phyloP scores from a whole-genome alignment of 2,113 vertebrate genomes.

The Scytalopus superciliaris region DNA sequence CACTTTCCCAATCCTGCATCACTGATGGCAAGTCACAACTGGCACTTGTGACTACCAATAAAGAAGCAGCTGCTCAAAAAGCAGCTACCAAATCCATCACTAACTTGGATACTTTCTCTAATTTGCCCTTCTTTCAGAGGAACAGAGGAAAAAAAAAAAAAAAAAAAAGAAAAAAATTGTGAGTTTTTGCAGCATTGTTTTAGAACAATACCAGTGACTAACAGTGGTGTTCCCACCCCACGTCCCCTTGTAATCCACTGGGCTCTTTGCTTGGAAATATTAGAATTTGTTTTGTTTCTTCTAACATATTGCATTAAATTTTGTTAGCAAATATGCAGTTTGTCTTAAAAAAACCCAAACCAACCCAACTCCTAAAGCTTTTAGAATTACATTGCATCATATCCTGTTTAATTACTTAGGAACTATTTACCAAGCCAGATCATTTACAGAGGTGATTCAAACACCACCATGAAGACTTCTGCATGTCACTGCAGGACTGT shows the following conservation, averaged over 20 bases:
- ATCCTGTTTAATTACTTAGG: neutral
- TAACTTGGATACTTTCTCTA: neutral
- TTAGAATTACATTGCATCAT: neutral
- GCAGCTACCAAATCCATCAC: neutral
- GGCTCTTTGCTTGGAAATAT: neutral
- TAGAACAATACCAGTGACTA: slow-evolving; percentile 12
- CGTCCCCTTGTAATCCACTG: neutral
- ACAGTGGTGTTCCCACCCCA: neutral
- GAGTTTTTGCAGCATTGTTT: neutral
- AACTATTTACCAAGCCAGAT: neutral
- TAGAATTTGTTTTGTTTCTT: neutral
- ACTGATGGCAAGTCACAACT: neutral
- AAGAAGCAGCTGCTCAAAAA: neutral
- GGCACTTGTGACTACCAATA: neutral
- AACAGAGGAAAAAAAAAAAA: neutral
- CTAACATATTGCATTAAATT: neutral
- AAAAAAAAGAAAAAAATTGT: too few relatives aligned
- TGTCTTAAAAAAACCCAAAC: neutral
- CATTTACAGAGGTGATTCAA: neutral
- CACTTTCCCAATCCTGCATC: neutral
- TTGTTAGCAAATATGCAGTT: neutral
- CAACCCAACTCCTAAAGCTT: neutral
- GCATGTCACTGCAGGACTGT: neutral
- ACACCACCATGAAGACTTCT: neutral
- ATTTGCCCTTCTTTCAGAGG: neutral